Percentiles rank a stretch among this genome's conserved stretches.
Conservation (phyloP, 2,797 vertebrate genomes). For the Ceryle rudis region DNA sequence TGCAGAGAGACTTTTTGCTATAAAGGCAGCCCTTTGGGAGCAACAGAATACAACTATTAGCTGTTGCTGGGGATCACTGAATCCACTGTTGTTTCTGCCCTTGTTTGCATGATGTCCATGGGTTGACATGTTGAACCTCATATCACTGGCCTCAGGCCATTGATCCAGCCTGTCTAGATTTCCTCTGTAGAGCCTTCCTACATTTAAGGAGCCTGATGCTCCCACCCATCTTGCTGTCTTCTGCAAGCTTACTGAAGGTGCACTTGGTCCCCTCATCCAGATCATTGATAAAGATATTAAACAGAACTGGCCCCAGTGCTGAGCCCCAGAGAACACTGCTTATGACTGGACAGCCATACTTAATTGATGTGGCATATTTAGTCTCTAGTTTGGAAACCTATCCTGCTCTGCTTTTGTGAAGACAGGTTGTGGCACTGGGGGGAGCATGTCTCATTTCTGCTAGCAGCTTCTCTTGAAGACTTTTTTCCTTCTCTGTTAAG, state of each 20-base stretch:
- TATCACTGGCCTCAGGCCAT: neutral
- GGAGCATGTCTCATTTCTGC: neutral
- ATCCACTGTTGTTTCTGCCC: neutral
- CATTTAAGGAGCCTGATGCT: neutral
- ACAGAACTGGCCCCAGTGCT: neutral
- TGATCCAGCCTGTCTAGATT: neutral
- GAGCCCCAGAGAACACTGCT: too few species aligned
- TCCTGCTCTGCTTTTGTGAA: neutral
- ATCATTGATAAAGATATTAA: neutral
- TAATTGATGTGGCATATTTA: neutral
- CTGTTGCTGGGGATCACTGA: neutral
- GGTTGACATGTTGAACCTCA: neutral
- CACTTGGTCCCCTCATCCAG: too few species aligned
- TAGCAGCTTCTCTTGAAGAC: neutral
- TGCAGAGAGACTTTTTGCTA: neutral
- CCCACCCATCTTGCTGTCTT: neutral
- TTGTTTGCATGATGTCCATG: neutral
- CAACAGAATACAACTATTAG: neutral
- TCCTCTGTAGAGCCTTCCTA: neutral
- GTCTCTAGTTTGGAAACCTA: neutral
- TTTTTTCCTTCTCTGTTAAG: neutral
- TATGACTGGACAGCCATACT: neutral
- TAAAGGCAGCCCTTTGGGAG: neutral
- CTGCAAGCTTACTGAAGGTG: neutral
- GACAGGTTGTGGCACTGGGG: neutral